Base-by-base conservation (phyloP, 2,888 invertebrate species). In the Dermolepida albohirtum region DNA sequence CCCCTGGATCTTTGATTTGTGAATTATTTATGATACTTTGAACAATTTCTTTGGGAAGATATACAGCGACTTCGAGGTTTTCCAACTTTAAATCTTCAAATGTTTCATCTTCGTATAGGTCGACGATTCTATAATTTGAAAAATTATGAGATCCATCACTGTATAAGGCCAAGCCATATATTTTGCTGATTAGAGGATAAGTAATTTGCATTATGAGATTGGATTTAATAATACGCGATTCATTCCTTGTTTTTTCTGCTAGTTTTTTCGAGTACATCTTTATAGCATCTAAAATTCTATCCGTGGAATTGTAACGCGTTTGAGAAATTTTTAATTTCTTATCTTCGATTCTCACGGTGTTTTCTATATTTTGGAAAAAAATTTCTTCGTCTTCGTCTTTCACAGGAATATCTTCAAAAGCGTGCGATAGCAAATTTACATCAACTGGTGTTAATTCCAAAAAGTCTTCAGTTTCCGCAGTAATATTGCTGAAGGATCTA, bases 241-340 rank as follows among this genome's bases (percentile, higher is more conserved):
- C 14, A 27, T 51, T 51, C 14, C 12, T 52, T 2, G 22, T 43
- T 40, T 65, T 51, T 39, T 63, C 34, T 2, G 67, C 43, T 34
- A 62, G 39, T 34, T 63, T 52, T 10, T 12, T 11, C 10, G 62
- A 39, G 29, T 65, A 69, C 14, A n/a, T 59, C 40, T 69, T 54
- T n/a, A 62, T 51, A 0, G 68, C 55, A 29, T 65, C 49, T n/a
- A 69, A 34, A 2, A 69, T 69, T 14, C 59, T 69, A 62, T 65
- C 65, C 4, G 65, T 65, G 16, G 68, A 64, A 41, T 65, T 59
- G 7, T 51, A 47, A n/a, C 41, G 51, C 17, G 34, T 39, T 40
- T 65, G 62, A 5, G 52, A 59, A 22, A 40, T 16, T 14, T 29
- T 17, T 7, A 66, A 39, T 22, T 47, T 40, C 1, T 16, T 17